Evolutionary conservation across 2,797 vertebrate genomes (phyloP).

Genomic region (Sebastes nivosus): DNA sequence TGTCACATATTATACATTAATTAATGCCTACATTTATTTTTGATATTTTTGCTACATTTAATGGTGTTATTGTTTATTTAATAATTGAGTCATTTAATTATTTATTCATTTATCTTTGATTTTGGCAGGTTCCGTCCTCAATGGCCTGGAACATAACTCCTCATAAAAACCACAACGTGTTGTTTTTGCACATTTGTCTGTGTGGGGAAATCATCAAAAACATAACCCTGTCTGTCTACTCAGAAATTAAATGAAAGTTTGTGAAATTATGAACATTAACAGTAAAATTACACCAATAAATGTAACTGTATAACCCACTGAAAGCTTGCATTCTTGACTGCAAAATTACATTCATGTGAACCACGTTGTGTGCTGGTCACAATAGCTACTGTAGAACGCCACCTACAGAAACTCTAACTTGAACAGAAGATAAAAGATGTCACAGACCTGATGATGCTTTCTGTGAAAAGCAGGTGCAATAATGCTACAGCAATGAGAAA

Average conservation of each 20-base stretch:
- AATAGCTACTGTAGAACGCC: not conserved
- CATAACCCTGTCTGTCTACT: not conserved
- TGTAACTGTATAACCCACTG: not conserved
- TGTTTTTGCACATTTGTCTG: not conserved
- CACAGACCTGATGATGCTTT: not conserved
- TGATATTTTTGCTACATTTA: no score
- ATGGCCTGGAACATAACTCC: not conserved
- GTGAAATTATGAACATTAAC: not conserved
- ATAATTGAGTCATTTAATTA: no score
- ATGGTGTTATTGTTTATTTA: no score
- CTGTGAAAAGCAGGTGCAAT: not conserved
- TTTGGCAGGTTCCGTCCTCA: no score
- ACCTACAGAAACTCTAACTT: not conserved
- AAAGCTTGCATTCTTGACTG: not conserved
- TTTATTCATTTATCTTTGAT: no score
- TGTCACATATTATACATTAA: accelerated
- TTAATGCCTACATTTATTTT: no score
- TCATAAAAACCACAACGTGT: not conserved
- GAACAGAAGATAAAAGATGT: not conserved
- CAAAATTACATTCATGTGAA: not conserved
- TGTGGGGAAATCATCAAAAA: not conserved
- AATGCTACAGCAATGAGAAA: accelerated
- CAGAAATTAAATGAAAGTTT: not conserved
- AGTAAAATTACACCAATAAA: not conserved
- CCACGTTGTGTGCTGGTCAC: not conserved